Base-by-base conservation (phyloP, 2,113 vertebrate genomes). In the Lampris megalopsis region DNA sequence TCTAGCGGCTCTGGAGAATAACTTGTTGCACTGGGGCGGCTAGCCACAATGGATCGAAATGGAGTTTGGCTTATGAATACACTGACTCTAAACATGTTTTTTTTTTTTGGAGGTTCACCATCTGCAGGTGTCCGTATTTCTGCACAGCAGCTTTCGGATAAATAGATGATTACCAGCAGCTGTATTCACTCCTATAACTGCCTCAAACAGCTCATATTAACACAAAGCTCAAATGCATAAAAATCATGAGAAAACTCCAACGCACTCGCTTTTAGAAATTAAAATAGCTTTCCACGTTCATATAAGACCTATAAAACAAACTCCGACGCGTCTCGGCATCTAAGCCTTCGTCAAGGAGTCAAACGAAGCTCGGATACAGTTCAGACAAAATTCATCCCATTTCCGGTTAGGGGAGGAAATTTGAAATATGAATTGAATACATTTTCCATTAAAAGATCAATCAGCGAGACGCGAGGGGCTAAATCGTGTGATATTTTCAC, bases 1-100 rank as follows among this genome's bases (percentile, higher is more conserved):
- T 91, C 88, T 90, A 75, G 87, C 81, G 79, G 82, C 82, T 88
- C 75, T 64, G 45, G 63, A 86, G 80, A 86, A 88, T 89, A 77
- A 90, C 80, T 81, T 83, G 82, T 87, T 87, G 80, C 79, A 87
- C 70, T n/a, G 69, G 50, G 45, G 73, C 68, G 66, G 74, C 61
- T 53, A 71, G 63, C 59, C 56, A 73, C 69, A 86, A 82, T 60
- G 80, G 37, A 88, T 85, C 79, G 72, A 71, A 85, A 81, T 68
- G 74, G 62, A 71, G 59, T 61, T 68, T 61, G 88, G 71, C 47
- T 66, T 35, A 56, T 67, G 67, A 67, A 77, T 62, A 75, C 52
- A 45, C 66, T 75, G 3, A 10, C 42, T n/a, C 68, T 57, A 62
- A 43, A 68, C 45, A 50, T 24, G 24, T 0, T 24, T 24, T 24